phyloP scores from a whole-genome alignment of 2,113 vertebrate genomes.

The Nesoenas mayeri region DNA sequence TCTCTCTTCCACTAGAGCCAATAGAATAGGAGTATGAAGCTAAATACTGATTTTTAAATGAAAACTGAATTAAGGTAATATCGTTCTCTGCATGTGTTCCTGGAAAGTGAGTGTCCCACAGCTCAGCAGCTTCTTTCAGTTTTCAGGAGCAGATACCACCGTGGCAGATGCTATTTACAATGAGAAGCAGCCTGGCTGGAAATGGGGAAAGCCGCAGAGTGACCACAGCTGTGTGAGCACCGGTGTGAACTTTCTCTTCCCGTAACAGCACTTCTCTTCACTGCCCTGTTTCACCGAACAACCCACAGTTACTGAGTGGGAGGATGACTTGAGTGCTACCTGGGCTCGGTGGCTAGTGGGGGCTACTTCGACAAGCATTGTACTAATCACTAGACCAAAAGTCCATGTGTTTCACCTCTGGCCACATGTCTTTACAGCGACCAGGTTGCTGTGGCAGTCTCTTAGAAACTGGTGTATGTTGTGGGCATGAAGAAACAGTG shows the following conservation, averaged over 20 bases:
- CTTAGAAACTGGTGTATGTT: accelerated
- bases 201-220: background rate
- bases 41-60: background rate
- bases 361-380: background rate
- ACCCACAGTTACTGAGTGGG: accelerated
- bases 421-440: accelerated
- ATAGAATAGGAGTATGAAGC: background rate
- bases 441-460: background rate
- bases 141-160: background rate
- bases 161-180: background rate
- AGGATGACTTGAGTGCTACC: accelerated
- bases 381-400: background rate
- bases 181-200: background rate
- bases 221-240: background rate
- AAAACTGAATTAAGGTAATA: background rate
- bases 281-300: background rate
- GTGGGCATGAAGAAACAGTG: background rate
- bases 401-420: background rate
- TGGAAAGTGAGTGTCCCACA: background rate
- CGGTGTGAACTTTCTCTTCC: background rate
- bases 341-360: background rate
- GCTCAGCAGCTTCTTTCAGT: background rate
- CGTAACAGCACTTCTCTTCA: background rate
- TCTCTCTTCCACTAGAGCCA: background rate
- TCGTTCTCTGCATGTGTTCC: accelerated